phyloP scores from a whole-genome alignment of 2,113 vertebrate genomes.

The Pristiophorus japonicus region DNA sequence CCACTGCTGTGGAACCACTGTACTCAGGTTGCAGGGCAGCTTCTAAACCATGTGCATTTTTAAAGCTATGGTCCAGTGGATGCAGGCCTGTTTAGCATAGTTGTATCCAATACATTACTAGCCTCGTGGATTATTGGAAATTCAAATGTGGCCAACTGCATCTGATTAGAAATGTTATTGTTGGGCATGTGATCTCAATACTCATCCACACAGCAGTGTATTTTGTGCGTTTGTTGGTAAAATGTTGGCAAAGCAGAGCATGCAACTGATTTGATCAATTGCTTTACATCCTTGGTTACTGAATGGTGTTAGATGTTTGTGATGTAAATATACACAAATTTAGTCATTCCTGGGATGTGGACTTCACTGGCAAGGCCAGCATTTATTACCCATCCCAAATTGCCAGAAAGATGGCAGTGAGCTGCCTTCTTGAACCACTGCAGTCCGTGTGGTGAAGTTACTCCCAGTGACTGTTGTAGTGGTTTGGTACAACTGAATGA shows the following conservation, averaged over 20 bases:
- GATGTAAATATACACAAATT: neutral
- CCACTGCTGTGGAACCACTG: neutral
- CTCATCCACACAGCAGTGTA: neutral
- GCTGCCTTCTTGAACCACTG: too few species aligned
- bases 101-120: neutral
- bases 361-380: too few species aligned
- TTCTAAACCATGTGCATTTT: neutral
- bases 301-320: neutral
- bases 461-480: too few species aligned
- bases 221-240: neutral
- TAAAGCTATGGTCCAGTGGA: neutral
- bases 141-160: neutral
- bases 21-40: neutral
- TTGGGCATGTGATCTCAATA: neutral
- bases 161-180: neutral
- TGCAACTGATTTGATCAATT: neutral
- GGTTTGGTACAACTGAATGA: too few species aligned
- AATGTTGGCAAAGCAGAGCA: neutral
- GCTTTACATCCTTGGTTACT: neutral
- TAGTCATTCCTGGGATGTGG: too few species aligned
- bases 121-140: neutral
- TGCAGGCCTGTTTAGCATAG: neutral
- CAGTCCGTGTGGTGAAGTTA: too few species aligned
- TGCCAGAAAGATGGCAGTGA: too few species aligned
- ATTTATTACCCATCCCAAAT: too few species aligned